phyloP scores from a whole-genome alignment of 2,797 vertebrate species.

The Pseudotriccus pelzelni region DNA sequence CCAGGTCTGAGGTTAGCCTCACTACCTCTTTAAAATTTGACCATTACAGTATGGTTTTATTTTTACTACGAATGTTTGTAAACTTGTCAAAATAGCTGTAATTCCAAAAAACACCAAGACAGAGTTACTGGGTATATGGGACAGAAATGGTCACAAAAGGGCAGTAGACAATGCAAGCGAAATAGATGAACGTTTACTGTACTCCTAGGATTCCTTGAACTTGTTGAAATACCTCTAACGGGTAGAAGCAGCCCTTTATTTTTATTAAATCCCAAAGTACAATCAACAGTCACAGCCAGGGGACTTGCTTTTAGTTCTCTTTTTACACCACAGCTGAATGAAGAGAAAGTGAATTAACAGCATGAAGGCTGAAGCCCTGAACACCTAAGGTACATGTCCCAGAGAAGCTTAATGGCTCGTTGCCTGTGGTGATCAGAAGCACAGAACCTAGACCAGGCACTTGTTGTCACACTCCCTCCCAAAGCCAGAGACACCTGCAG shows the following conservation, averaged over 20 bases:
- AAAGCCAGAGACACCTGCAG: background rate
- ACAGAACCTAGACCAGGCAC: background rate
- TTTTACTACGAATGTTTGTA: background rate
- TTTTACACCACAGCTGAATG: background rate
- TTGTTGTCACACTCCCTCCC: background rate
- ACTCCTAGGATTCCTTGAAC: background rate
- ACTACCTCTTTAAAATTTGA: background rate
- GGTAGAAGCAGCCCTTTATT: background rate
- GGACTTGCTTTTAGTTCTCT: background rate
- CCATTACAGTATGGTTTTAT: background rate
- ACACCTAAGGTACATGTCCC: accelerated
- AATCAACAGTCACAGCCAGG: background rate
- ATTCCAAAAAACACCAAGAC: background rate
- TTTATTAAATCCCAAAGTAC: background rate
- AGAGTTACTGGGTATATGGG: background rate
- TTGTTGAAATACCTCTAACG: background rate
- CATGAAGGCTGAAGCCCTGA: background rate
- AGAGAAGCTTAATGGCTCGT: background rate
- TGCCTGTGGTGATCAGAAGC: background rate
- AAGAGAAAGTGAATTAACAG: background rate
- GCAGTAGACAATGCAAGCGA: background rate
- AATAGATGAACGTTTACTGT: background rate
- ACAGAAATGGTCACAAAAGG: background rate
- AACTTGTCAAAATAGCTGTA: background rate
- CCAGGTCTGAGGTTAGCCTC: background rate